Evolutionary conservation across 2,888 invertebrate genomes (phyloP).

Genomic region (Malachius bipustulatus): DNA sequence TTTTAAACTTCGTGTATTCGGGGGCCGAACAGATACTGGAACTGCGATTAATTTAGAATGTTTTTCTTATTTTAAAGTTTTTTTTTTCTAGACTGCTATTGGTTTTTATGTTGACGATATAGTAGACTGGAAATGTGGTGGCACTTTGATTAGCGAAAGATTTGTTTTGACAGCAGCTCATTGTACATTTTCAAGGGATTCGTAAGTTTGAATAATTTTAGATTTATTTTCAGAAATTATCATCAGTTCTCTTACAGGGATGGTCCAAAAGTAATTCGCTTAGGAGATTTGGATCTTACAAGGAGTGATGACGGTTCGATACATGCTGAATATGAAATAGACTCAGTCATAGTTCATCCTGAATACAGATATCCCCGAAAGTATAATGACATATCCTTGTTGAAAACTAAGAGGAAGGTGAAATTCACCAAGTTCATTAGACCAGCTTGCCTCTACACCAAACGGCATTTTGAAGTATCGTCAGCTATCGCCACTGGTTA

Average conservation of each 20-base stretch:
- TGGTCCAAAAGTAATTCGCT: slow-evolving; percentile 42
- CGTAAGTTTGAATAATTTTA: slow-evolving; percentile 21
- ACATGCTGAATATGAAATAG: slow-evolving; percentile 40
- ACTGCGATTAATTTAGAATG: no score
- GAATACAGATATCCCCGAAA: slow-evolving; percentile 41
- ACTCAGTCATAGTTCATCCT: slow-evolving; percentile 41
- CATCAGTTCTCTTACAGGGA: no score
- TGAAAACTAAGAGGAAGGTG: slow-evolving; percentile 39
- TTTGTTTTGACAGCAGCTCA: slow-evolving; percentile 50
- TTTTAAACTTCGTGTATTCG: no score
- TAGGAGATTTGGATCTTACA: slow-evolving; percentile 47
- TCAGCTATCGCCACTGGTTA: slow-evolving; percentile 53
- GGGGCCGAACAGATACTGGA: no score
- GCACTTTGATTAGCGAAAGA: slow-evolving; percentile 41
- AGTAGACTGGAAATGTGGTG: slow-evolving; percentile 41
- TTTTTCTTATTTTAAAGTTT: slow-evolving; percentile 4
- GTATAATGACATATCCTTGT: slow-evolving; percentile 56
- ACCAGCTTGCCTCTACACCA: slow-evolving; percentile 52
- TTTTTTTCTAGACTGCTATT: slow-evolving; percentile 33
- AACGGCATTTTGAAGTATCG: slow-evolving; percentile 28
- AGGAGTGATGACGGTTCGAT: slow-evolving; percentile 38
- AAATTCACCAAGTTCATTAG: slow-evolving; percentile 42
- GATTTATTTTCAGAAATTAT: no score
- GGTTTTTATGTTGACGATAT: slow-evolving; percentile 29
- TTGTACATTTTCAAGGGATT: slow-evolving; percentile 33